phyloP scores from a whole-genome alignment of 2,888 invertebrate genomes.

The Onchidella celtica region DNA sequence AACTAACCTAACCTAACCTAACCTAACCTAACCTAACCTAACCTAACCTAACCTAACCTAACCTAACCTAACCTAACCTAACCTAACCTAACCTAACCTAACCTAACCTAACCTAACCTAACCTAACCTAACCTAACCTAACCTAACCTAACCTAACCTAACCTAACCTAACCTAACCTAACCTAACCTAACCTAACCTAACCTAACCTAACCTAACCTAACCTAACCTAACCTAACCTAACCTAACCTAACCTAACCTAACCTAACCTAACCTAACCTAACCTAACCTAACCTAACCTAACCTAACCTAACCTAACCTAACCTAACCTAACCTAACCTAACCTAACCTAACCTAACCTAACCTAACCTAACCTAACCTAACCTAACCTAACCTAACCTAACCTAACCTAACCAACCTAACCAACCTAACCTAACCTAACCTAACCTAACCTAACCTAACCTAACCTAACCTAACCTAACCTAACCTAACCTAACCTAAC shows the following conservation, averaged over 20 bases:
- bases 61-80: background rate
- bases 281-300: background rate
- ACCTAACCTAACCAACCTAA: background rate
- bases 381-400: background rate
- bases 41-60: background rate
- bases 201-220: slow-evolving; percentile 9
- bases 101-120: slow-evolving; percentile 2
- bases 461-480: no score
- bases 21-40: background rate
- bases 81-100: slow-evolving; percentile 14
- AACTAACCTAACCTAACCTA: background rate
- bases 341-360: background rate
- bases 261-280: background rate
- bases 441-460: no score
- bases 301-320: background rate
- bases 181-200: slow-evolving; percentile 15
- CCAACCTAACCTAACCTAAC: background rate
- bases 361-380: background rate
- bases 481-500: no score
- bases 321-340: background rate
- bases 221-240: background rate
- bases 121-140: slow-evolving; percentile 20
- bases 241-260: background rate
- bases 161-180: slow-evolving; percentile 12
- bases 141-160: slow-evolving; percentile 16